Evolutionary conservation across 2,888 invertebrate genomes (phyloP).

Genomic region (Xestobium rufovillosum): DNA sequence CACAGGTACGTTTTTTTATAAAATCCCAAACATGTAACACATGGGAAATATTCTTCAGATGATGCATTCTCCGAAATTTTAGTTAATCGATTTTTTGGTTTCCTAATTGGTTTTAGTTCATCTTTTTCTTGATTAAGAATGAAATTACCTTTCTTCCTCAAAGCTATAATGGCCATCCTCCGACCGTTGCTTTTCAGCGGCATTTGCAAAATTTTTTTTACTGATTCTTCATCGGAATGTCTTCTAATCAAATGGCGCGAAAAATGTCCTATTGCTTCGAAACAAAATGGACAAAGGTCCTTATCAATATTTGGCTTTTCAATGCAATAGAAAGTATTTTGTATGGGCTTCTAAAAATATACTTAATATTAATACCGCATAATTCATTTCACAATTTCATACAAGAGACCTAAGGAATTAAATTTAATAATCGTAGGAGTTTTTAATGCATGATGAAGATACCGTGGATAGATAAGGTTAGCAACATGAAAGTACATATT

Average conservation of each 20-base stretch:
- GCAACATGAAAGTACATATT: too few relatives aligned
- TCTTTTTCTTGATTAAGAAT: constrained; percentile 7
- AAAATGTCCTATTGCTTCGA: constrained; percentile 11
- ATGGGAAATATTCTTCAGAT: constrained; percentile 5
- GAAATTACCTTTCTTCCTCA: constrained; percentile 13
- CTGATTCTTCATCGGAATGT: constrained; percentile 10
- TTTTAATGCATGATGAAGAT: too few relatives aligned
- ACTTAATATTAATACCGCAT: too few relatives aligned
- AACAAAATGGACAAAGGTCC: constrained; percentile 13
- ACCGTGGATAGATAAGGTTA: too few relatives aligned
- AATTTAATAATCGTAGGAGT: too few relatives aligned
- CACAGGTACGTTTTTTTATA: constrained; percentile 14
- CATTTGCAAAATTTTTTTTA: constrained; percentile 8
- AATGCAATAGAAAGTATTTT: too few relatives aligned
- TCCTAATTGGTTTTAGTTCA: constrained; percentile 6
- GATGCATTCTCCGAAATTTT: too few relatives aligned
- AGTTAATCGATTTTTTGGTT: background rate
- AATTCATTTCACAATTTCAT: too few relatives aligned
- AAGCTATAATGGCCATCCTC: constrained; percentile 5
- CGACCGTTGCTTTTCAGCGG: constrained; percentile 7
- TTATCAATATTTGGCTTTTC: too few relatives aligned
- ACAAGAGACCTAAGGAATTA: too few relatives aligned
- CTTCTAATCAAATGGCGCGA: constrained; percentile 8
- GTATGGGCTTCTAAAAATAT: too few relatives aligned
- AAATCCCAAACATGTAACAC: constrained; percentile 10